These are phyloP conservation scores for Microcebus griseorufus DNA, from an alignment of 2,113 vertebrate genomes.

Conservation along the genomic window DNA sequence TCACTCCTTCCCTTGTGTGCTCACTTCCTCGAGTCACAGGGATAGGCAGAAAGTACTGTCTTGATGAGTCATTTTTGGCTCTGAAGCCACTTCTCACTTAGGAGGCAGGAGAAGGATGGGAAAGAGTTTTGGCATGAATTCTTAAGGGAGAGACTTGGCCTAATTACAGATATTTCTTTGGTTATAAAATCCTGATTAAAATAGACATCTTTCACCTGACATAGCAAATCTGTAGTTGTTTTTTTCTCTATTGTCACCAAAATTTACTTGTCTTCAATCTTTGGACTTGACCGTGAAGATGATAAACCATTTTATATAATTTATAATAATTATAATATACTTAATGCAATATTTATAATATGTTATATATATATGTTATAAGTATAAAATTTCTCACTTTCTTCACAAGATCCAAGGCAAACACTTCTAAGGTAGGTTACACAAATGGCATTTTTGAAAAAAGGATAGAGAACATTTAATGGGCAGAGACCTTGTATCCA, in stretches of 20 bases:
- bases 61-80: slow-evolving; percentile 76
- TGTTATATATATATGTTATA: not conserved
- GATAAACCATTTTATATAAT: not conserved
- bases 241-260: not conserved
- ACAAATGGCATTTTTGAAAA: not conserved
- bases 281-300: not conserved
- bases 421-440: not conserved
- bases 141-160: slow-evolving; percentile 70
- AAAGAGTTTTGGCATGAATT: slow-evolving; percentile 61
- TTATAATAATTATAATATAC: not conserved
- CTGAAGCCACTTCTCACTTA: slow-evolving; percentile 11
- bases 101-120: not conserved
- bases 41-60: slow-evolving; percentile 63
- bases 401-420: not conserved
- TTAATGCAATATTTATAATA: not conserved
- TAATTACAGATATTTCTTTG: slow-evolving; percentile 67
- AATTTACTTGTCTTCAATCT: slow-evolving; percentile 27
- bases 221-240: not conserved
- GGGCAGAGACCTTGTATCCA: not conserved
- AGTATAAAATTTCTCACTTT: not conserved
- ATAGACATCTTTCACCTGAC: slow-evolving; percentile 47
- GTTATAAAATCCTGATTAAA: slow-evolving; percentile 68
- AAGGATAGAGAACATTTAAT: not conserved
- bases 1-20: not conserved
- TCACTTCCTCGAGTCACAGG: slow-evolving; percentile 44